Evolutionary conservation across 2,888 invertebrate species (phyloP), one percentile per base, ranked within the genome.

Genomic region (Heliconius erato): DNA sequence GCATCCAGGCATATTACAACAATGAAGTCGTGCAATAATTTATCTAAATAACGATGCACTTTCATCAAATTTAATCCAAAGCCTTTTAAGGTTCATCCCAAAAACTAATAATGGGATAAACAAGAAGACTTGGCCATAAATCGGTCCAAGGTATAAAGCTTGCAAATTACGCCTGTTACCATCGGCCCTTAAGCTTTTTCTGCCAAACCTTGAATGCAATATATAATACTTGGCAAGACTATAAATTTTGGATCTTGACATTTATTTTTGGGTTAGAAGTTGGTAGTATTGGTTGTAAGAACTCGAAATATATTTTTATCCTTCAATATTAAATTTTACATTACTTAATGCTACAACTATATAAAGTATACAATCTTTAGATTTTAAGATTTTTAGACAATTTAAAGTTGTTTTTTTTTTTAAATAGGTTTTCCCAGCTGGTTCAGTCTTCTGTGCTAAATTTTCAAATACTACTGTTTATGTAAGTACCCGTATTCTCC

Each of bases 231-330:
- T 28, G 35, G 32, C 35, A 59, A 26, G 71, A 14, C 91, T 87
- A 92, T 92, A 92, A 90, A 91, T 91, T 91, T 88, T 67, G 84
- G 80, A 85, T 85, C 91, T 90, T 89, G 91, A 90, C 89, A 88
- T 92, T n/a, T n/a, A n/a, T n/a, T n/a, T 89, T 88, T 84, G 74
- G 83, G 81, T 88, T 87, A 88, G 85, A 80, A 28, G 44, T 23
- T 44, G 3, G 44, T 49, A 44, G 67, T 26, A 49, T 65, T 28
- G 14, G 28, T 23, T 68, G 28, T 14, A 23, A n/a, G 4, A 28
- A 26, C 26, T 68, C 49, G 23, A 23, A 44, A 78, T 44, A 35
- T 35, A 76, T 40, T 76, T 26, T 26, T 67, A 67, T 14, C 1
- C 7, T 67, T 67, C 6, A 32, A 67, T 28, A 28, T 67, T 67